phyloP scores from a whole-genome alignment of 2,888 invertebrate species.

The Sphaerophoria rueppellii region DNA sequence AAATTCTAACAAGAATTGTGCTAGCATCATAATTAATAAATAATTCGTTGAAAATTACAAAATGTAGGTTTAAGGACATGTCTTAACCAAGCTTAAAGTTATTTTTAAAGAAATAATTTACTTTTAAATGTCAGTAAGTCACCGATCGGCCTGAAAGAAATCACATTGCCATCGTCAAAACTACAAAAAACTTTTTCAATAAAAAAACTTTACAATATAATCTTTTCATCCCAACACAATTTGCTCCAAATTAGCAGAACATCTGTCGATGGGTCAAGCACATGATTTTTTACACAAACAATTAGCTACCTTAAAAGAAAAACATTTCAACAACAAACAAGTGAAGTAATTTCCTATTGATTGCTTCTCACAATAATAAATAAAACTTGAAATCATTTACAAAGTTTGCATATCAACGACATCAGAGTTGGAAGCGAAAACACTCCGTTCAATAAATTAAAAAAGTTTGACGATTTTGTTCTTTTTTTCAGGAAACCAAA shows the following conservation, averaged over 20 bases:
- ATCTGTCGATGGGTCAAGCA: conserved; percentile 17
- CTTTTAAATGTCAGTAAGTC: no score
- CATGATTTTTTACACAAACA: conserved; percentile 31
- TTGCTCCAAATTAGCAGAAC: not conserved
- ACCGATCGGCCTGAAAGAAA: not conserved
- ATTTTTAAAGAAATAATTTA: no score
- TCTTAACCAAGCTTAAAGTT: no score
- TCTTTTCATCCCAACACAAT: not conserved
- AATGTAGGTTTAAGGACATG: no score
- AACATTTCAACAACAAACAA: conserved; percentile 46
- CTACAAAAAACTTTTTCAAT: no score
- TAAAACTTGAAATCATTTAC: conserved; percentile 69
- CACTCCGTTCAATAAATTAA: conserved; percentile 71
- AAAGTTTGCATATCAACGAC: conserved; percentile 72
- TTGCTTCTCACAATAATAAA: conserved; percentile 69
- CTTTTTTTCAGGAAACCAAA: conserved; percentile 65
- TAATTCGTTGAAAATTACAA: not conserved
- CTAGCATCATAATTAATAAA: not conserved
- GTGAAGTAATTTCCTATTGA: conserved; percentile 45
- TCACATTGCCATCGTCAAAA: not conserved
- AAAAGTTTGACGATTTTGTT: conserved; percentile 68
- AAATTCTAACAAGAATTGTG: not conserved
- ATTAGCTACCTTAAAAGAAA: conserved; percentile 52
- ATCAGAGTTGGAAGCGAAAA: conserved; percentile 52
- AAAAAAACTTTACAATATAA: no score